Percentiles rank a stretch among this genome's conserved stretches.
These are phyloP conservation scores for Drosophila colorata DNA, from an alignment of 2,888 invertebrate genomes.

Conservation along the genomic window DNA sequence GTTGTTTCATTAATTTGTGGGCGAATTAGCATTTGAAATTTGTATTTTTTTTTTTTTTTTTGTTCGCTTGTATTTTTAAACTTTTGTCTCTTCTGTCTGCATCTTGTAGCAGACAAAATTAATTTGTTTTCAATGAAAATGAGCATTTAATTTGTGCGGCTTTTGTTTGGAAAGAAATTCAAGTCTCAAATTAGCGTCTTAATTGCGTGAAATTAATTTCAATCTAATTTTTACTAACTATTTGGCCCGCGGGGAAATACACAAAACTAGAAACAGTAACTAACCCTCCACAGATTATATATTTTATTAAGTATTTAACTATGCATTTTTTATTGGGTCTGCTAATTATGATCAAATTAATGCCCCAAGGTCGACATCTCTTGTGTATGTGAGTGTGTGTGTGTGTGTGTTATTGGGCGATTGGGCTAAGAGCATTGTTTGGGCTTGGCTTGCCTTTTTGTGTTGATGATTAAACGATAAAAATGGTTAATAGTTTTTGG, in stretches of 20 bases:
- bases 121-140: conserved; percentile 69
- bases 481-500: conserved; percentile 36
- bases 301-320: conserved; percentile 45
- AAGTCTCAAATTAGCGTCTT: conserved; percentile 53
- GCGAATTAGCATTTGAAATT: conserved; percentile 49
- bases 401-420: neutral
- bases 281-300: conserved; percentile 33
- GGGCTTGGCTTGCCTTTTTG: conserved; percentile 23
- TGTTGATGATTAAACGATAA: conserved; percentile 39
- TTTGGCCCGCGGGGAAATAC: neutral
- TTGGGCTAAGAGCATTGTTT: conserved; percentile 12
- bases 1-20: conserved; percentile 22
- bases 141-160: conserved; percentile 56
- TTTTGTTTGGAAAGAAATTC: conserved; percentile 56
- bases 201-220: conserved; percentile 75
- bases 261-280: conserved; percentile 5
- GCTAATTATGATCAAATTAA: conserved; percentile 46
- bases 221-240: conserved; percentile 56
- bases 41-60: conserved; percentile 8
- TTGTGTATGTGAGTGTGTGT: neutral
- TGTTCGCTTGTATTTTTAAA: neutral
- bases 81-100: neutral
- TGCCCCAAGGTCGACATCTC: conserved; percentile 48
- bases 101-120: conserved; percentile 37
- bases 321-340: conserved; percentile 40